Base-by-base conservation (phyloP, 2,888 invertebrate species). In the Ethmia dodecea region DNA sequence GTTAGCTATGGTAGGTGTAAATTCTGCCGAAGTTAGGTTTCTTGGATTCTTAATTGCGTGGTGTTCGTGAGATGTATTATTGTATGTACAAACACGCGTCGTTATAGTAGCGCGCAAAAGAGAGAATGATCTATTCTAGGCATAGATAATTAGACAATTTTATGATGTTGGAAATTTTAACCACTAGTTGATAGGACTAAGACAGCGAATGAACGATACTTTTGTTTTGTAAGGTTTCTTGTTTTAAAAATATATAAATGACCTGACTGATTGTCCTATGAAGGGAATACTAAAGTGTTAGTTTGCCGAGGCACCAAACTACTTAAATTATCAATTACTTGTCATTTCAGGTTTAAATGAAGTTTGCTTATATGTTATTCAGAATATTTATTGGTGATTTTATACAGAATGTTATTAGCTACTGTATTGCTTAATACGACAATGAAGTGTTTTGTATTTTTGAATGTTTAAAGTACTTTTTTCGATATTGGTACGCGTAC, bases 71-170 rank as follows among this genome's bases (percentile, higher is more conserved):
- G n/a, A n/a, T n/a, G n/a, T n/a, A n/a, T n/a, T n/a, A 18, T 5
- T 18, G 18, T 18, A 18, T 8, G 8, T 5, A 18, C 18, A 18
- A 8, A 18, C 18, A 18, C 18, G 5, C 5, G 18, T 8, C 5
- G 5, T 18, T 18, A 8, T 60, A 64, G 52, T 55, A 42, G 52
- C 55, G 60, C 55, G 59, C 60, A 52, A 52, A 52, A 43, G 63
- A 72, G 71, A 74, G 69, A 73, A 55, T 56, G 59, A 59, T 60
- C n/a, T n/a, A n/a, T n/a, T 58, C 11, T 62, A 63, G 63, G 60
- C 60, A 60, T 74, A 71, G 64, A 59, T 63, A 60, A 54, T 72
- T 75, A 65, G 60, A 64, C 59, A 68, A 69, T 39, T 60, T 57
- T 61, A 63, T 62, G 49, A 63, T 57, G 65, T 70, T 72, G 61